Base-by-base conservation (phyloP, 92 coral and sea anemone species). In the Metridium senile region DNA sequence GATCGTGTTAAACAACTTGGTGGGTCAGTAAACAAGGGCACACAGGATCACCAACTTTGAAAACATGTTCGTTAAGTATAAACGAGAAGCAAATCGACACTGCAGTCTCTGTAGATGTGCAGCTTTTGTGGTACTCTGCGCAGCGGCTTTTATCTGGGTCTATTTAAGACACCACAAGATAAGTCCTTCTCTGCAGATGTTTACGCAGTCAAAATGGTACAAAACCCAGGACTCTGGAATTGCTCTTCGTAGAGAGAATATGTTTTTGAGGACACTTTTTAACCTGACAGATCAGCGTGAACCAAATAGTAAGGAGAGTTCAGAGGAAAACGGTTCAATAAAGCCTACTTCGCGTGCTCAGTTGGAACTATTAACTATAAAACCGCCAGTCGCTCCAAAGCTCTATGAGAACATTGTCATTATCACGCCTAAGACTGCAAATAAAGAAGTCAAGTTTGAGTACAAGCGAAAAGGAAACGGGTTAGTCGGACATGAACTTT, bases 401-500 rank as follows among this genome's bases (percentile, higher is more conserved):
- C 26, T 59, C 22, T 79, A 79, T 45, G 76, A 69, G 57, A 84
- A 85, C 28, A 76, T 88, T 11, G 74, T 88, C 0, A 82, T 91
- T 34, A 59, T 91, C 11, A 85, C 97, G 18, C 97, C 97, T 1
- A 79, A 79, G 16, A 35, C 28, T n/a, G 33, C 45, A 26, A 16
- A 25, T 26, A 79, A 75, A 19, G 58, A 43, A 11, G 75, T 43
- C 54, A 91, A 70, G 52, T 27, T 67, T n/a, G 76, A 54, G 2
- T 72, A 18, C 74, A 65, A 61, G 16, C 68, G 71, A 2, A 78
- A 64, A 61, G 64, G 63, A 10, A 66, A 80, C n/a, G 77, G 62
- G 30, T 67, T 62, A 20, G 80, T 85, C 11, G 97, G 97, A 1
- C 89, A 86, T 30, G 89, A 78, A 20, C 74, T 91, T 28, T 75